Percentiles rank a stretch among this genome's conserved stretches.
Conservation (phyloP, 1,140 invertebrate genomes). For the Eulimnadia texana region DNA sequence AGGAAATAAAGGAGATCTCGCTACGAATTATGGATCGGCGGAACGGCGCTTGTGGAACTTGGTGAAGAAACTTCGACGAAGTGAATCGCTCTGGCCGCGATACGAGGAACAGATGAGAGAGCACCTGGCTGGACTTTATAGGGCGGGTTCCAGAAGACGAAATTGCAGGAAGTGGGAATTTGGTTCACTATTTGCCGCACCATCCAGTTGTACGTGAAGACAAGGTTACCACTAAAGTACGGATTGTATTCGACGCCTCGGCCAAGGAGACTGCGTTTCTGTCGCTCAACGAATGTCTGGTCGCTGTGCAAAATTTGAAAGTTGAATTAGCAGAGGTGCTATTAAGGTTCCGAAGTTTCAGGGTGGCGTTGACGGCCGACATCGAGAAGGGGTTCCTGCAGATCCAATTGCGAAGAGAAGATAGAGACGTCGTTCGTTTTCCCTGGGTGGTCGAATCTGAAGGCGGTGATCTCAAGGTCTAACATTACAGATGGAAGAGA, state of each 20-base stretch:
- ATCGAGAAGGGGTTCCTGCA: constrained; percentile 31
- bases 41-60: constrained; percentile 4
- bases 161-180: neutral
- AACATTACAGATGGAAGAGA: constrained; percentile 15
- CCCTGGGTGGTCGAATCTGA: constrained; percentile 16
- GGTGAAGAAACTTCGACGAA: neutral
- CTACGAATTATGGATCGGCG: constrained; percentile 6
- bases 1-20: neutral
- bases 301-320: constrained; percentile 22
- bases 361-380: constrained; percentile 28
- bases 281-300: constrained; percentile 20
- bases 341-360: constrained; percentile 25
- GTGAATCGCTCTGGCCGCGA: neutral
- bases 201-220: constrained; percentile 13
- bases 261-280: neutral
- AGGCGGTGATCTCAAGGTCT: neutral
- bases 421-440: constrained; percentile 20
- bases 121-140: constrained; percentile 16
- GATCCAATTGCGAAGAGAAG: constrained; percentile 22
- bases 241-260: constrained; percentile 20
- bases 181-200: constrained; percentile 20
- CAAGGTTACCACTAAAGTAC: constrained; percentile 15
- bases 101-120: constrained; percentile 17
- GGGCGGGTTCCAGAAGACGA: constrained; percentile 13
- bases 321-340: constrained; percentile 28